A percentile compares a stretch with the other conserved stretches of the same genome.
Conservation (phyloP, 2,797 vertebrate genomes). For the Nasua narica region DNA sequence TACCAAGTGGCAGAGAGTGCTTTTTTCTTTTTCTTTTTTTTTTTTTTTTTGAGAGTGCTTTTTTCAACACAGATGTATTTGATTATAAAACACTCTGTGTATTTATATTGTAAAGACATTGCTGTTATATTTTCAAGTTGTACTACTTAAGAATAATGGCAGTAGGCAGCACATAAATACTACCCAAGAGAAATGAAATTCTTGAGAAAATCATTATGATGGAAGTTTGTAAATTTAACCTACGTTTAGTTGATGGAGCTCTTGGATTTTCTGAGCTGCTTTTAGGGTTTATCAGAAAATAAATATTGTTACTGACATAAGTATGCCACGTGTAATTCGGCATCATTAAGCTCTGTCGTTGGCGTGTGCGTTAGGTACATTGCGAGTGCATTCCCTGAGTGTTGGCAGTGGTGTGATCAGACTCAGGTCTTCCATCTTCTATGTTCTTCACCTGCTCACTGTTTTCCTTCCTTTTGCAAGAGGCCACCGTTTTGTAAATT, state of each 20-base stretch:
- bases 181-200: neutral
- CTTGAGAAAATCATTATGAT: neutral
- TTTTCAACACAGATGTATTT: neutral
- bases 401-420: neutral
- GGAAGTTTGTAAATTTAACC: neutral
- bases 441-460: neutral
- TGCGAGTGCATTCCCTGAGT: neutral
- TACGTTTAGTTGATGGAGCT: neutral
- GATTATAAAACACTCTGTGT: conserved; percentile 20
- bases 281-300: neutral
- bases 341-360: neutral
- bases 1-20: neutral
- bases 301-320: neutral
- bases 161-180: neutral
- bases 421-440: conserved; percentile 6
- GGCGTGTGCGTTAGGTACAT: neutral
- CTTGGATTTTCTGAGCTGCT: conserved; percentile 7
- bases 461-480: conserved; percentile 69
- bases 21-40: too few species aligned
- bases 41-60: too few species aligned
- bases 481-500: conserved; percentile 78
- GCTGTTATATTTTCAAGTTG: neutral
- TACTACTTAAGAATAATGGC: neutral
- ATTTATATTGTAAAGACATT: neutral
- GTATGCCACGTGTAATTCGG: neutral